These are phyloP conservation scores for Noctua fimbriata DNA, from an alignment of 2,888 invertebrate genomes.

Conservation along the genomic window DNA sequence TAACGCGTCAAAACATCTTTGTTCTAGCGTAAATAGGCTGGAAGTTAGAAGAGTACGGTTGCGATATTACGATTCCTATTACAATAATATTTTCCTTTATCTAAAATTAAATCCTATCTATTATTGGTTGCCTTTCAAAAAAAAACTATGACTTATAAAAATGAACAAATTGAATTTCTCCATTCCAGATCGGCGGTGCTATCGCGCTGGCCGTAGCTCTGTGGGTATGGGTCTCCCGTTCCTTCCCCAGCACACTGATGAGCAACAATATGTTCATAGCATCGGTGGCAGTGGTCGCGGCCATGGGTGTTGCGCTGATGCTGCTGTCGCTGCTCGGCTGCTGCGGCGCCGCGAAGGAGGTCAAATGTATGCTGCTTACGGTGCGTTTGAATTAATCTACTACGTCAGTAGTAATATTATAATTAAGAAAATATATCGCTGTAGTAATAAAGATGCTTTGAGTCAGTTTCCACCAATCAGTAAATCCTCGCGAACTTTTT, in stretches of 20 bases:
- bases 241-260: conserved; percentile 95
- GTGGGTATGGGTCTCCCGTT: conserved; percentile 96
- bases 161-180: not conserved
- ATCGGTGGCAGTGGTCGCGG: conserved; percentile 95
- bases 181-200: conserved; percentile 94
- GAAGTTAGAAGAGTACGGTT: not conserved
- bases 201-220: conserved; percentile 94
- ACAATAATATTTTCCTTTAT: not conserved
- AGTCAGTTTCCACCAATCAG: too few relatives aligned
- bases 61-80: not conserved
- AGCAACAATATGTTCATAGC: conserved; percentile 97
- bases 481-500: too few relatives aligned
- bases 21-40: not conserved
- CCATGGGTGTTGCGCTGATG: conserved; percentile 95
- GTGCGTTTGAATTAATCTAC: conserved; percentile 88
- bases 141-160: not conserved
- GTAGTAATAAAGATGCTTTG: too few relatives aligned
- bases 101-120: not conserved
- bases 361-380: conserved; percentile 97
- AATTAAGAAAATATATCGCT: too few relatives aligned
- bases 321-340: conserved; percentile 97
- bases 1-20: not conserved
- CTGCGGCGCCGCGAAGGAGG: conserved; percentile 97
- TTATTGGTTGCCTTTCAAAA: not conserved
- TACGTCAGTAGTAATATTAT: too few relatives aligned